Conservation (phyloP, 2,113 vertebrate genomes). For the Stomatorhinus ivindoensis region DNA sequence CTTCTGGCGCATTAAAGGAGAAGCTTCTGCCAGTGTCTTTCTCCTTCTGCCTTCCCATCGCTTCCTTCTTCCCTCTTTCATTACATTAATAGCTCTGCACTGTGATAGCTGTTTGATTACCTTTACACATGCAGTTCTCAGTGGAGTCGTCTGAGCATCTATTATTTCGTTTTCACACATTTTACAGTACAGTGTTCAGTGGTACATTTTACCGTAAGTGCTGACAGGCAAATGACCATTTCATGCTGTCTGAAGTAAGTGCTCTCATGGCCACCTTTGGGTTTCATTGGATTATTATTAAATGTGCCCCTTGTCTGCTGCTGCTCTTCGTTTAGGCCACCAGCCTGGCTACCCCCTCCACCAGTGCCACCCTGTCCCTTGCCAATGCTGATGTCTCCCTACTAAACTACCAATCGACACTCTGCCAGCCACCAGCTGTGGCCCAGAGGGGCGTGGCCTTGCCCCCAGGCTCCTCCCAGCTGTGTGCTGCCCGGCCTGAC, state of each 20-base stretch:
- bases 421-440: constrained; percentile 95
- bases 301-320: neutral
- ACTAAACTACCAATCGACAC: constrained; percentile 91
- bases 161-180: neutral
- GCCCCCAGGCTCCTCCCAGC: constrained; percentile 78
- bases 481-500: constrained; percentile 80
- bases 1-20: neutral
- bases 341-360: constrained; percentile 70
- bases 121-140: neutral
- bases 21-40: neutral
- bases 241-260: neutral
- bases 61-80: neutral
- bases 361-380: constrained; percentile 74
- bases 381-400: constrained; percentile 81
- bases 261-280: neutral
- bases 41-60: neutral
- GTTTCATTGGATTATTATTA: neutral
- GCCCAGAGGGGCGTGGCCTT: constrained; percentile 88
- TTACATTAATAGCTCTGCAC: neutral
- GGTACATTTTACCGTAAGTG: neutral
- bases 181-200: neutral
- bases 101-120: neutral
- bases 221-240: neutral
- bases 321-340: constrained; percentile 56
- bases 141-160: neutral